phyloP scores from a whole-genome alignment of 2,113 vertebrate genomes.

The Macheiramphus alcinus region DNA sequence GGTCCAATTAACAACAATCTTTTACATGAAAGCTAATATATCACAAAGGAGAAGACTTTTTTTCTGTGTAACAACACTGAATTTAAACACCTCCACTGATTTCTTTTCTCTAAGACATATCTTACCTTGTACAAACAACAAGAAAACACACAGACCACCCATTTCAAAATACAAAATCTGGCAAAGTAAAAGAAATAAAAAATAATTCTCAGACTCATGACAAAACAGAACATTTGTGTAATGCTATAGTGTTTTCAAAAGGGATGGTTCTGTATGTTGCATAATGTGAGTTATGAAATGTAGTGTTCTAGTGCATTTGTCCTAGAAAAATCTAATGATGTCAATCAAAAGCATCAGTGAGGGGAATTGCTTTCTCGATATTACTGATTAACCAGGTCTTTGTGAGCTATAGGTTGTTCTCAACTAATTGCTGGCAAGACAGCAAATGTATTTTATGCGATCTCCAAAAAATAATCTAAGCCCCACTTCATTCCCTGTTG shows the following conservation, averaged over 20 bases:
- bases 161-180: not conserved
- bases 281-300: not conserved
- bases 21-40: not conserved
- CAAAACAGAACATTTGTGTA: not conserved
- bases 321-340: not conserved
- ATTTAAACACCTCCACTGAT: not conserved
- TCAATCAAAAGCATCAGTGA: not conserved
- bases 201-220: not conserved
- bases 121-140: not conserved
- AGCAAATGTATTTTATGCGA: not conserved
- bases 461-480: not conserved
- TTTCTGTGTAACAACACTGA: not conserved
- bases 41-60: not conserved
- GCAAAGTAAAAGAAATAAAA: not conserved
- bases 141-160: not conserved
- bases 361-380: not conserved
- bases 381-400: not conserved
- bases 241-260: not conserved
- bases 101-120: not conserved
- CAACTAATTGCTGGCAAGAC: not conserved
- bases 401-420: not conserved
- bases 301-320: not conserved
- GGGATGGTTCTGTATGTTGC: not conserved
- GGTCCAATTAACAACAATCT: not conserved
- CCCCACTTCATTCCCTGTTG: not conserved